phyloP scores from a whole-genome alignment of 2,113 vertebrate genomes.

The Diadophis punctatus region DNA sequence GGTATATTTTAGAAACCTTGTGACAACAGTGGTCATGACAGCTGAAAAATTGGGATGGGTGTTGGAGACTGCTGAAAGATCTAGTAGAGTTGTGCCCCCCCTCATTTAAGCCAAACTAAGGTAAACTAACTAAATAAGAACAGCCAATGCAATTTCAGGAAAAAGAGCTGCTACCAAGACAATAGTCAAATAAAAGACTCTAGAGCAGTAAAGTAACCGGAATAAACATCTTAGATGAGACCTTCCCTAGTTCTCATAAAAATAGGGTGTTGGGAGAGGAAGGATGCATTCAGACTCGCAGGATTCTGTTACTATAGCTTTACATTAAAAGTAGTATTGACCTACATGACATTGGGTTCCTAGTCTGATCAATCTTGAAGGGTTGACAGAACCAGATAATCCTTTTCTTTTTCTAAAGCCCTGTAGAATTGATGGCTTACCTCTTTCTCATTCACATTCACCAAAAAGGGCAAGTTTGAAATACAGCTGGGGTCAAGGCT shows the following conservation, averaged over 20 bases:
- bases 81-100: background rate
- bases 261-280: background rate
- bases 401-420: background rate
- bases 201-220: background rate
- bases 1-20: background rate
- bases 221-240: background rate
- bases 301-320: background rate
- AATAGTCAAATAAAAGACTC: background rate
- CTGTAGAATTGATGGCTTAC: background rate
- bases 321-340: background rate
- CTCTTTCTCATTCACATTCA: background rate
- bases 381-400: background rate
- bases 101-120: background rate
- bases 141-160: background rate
- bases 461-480: background rate
- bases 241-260: background rate
- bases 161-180: background rate
- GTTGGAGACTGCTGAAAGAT: background rate
- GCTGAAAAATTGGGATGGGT: background rate
- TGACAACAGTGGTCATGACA: background rate
- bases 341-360: background rate
- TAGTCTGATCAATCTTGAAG: background rate
- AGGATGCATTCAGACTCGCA: background rate
- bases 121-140: background rate
- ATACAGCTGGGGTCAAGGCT: background rate